Base-by-base conservation (phyloP, 2,888 invertebrate genomes). In the Amphipoea lucens region DNA sequence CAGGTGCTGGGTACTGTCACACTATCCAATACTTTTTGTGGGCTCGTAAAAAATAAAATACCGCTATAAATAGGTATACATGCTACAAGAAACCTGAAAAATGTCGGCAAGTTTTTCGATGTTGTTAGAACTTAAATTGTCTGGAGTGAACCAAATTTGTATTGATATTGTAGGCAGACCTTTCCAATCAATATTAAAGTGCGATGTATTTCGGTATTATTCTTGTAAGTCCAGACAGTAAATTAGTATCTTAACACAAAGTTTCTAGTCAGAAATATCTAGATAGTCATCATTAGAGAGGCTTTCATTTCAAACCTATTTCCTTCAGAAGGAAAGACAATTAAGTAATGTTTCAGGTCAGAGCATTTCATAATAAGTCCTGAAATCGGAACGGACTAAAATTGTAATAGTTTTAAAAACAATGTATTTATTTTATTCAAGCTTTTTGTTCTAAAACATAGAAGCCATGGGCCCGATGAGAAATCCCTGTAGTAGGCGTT, bases 171-270 rank as follows among this genome's bases (percentile, higher is more conserved):
- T 45, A 65, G 65, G n/a, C 36, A 45, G 12, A 45, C 12, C 17
- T n/a, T 17, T 36, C 54, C 42, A 42, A 78, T 78, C 51, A 51
- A 65, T 20, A 29, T 62, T 78, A 29, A 42, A 29, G 51, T 17
- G 17, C 3, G 5, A 40, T 9, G 3, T 45, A n/a, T 75, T 42
- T 74, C 0, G 29, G 7, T 74, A 14, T 20, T 14, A 20, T 51
- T 20, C 5, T 20, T 74, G 20, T 42, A 74, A 74, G 12, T 51
- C 9, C 14, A n/a, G n/a, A 51, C 40, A 40, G 1, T 29, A 42
- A n/a, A 29, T 0, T 9, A 40, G 48, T 20, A n/a, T 1, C 40
- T 12, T 0, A 1, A 17, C 4, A 17, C 17, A 48, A 48, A 9
- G 0, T n/a, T 40, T 40, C 6, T 11, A 6, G 9, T 40, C 36